A percentile compares a stretch with the other conserved stretches of the same genome.
phyloP scores from a whole-genome alignment of 53 echinoderm and acorn worm species.

The Temnopleurus reevesii region DNA sequence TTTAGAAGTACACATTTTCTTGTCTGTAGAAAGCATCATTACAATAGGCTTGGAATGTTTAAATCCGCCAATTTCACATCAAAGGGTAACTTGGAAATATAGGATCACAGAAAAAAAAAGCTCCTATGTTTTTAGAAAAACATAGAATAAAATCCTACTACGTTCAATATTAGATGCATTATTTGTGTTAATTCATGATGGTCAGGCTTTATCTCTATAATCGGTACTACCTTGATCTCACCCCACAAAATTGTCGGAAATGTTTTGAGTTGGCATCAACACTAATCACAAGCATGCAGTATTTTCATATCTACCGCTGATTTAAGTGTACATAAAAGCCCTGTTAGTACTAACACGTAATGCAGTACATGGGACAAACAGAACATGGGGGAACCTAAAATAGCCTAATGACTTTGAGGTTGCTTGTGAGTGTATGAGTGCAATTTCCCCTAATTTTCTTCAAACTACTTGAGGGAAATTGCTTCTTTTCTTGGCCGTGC shows the following conservation, averaged over 20 bases:
- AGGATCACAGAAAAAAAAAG: too few relatives aligned
- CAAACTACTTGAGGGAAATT: slow-evolving; percentile 33
- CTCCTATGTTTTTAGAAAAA: too few relatives aligned
- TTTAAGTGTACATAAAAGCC: background rate
- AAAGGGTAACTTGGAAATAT: too few relatives aligned
- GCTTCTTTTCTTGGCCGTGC: slow-evolving; percentile 15
- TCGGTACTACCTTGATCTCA: too few relatives aligned
- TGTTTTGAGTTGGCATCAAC: background rate
- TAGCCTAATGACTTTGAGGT: background rate
- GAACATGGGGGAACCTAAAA: background rate
- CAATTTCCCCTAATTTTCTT: slow-evolving; percentile 35
- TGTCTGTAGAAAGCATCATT: too few relatives aligned
- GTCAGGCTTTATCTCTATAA: too few relatives aligned
- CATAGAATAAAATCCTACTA: too few relatives aligned
- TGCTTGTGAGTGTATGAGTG: slow-evolving; percentile 2
- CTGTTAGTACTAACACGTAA: background rate
- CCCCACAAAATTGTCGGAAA: background rate
- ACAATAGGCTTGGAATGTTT: too few relatives aligned
- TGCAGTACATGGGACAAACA: background rate
- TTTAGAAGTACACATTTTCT: too few relatives aligned
- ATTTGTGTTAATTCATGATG: too few relatives aligned
- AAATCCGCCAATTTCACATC: too few relatives aligned
- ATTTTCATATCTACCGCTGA: background rate
- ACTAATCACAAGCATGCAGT: background rate
- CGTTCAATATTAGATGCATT: too few relatives aligned